Base-by-base conservation (phyloP, 1,140 invertebrate species). In the Drosophila albomicans region DNA sequence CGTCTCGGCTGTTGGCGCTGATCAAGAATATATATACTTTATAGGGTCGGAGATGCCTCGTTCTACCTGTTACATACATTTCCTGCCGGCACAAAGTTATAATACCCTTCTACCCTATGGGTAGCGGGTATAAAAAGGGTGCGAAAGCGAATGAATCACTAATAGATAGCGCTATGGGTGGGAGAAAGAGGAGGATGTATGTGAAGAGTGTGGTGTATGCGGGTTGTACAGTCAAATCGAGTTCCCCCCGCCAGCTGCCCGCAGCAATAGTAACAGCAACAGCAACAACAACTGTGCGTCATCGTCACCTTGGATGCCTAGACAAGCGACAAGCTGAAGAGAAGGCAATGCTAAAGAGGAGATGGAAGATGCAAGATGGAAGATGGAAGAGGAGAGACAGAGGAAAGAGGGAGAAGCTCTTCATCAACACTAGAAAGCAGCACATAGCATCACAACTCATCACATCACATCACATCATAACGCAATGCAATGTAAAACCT, bases 371-470 rank as follows among this genome's bases (percentile, higher is more conserved):
- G 28, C 15, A 41, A 7, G 11, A 4, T 1, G 16, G 1, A 38
- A 32, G 11, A 20, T 20, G 16, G 20, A 6, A 5, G 11, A 4
- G 0, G 8, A 58, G 56, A 45, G 15, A 6, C 30, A 3, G n/a
- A 11, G 48, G 45, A 38, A 7, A 35, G 38, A 68, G 70, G 57
- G 67, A 25, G 20, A 25, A 25, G 28, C 54, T 75, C 67, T 75
- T 56, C 28, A 70, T 75, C 59, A 71, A 71, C 72, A 70, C 66
- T 75, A 75, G 73, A 75, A 46, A 58, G 41, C 73, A 63, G 41
- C 52, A 41, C 51, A 57, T 56, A 56, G 41, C 45, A 67, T 67
- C 41, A 45, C 61, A 38, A 38, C 61, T 16, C 61, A 52, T 64
- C 35, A 41, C 48, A 38, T 35, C 35, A 10, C 54, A 57, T 20